Evolutionary conservation across 1,140 invertebrate species (phyloP), one percentile per base, ranked within the genome.

Genomic region (Apis laboriosa): DNA sequence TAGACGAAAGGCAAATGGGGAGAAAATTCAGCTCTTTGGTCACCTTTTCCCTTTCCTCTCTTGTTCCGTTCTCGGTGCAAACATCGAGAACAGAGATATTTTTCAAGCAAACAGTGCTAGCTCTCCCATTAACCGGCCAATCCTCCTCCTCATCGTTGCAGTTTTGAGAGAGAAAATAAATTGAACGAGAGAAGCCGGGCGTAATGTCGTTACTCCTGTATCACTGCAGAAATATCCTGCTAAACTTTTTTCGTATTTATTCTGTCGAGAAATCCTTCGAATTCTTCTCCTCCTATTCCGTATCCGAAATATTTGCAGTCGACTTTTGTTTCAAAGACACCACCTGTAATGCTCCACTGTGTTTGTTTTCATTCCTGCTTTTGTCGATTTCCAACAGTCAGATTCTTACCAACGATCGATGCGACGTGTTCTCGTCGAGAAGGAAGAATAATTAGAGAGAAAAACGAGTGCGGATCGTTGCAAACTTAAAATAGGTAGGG

Each of bases 141-240:
- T 11, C 19, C 28, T 28, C 19, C 28, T 28, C 28, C 28, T 43
- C 24, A 79, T 76, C 56, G 64, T 63, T 64, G 64, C 21, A 53
- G 79, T 75, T 86, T 74, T 28, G 5, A 74, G 74, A n/a, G 74
- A n/a, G 74, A 83, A 86, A 86, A 86, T 86, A 86, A 86, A 86
- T 80, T 74, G 56, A 64, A 80, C 56, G 77, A 21, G 66, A 34
- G 13, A 24, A 58, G 17, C 17, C 9, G 51, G 4, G 15, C 5
- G 49, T 72, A 24, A 53, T 13, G 28, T 12, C 17, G 12, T 9
- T 19, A 15, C 61, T n/a, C 11, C 60, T 15, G 12, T 21, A 49
- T 11, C 19, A 17, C 13, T 24, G 24, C 17, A 15, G 61, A 24
- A 66, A 67, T 19, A 12, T 55, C 51, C n/a, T 15, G 67, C 19